These are phyloP conservation scores for Brachystomella parvula DNA, from an alignment of 1,140 invertebrate species.

Conservation along the genomic window DNA sequence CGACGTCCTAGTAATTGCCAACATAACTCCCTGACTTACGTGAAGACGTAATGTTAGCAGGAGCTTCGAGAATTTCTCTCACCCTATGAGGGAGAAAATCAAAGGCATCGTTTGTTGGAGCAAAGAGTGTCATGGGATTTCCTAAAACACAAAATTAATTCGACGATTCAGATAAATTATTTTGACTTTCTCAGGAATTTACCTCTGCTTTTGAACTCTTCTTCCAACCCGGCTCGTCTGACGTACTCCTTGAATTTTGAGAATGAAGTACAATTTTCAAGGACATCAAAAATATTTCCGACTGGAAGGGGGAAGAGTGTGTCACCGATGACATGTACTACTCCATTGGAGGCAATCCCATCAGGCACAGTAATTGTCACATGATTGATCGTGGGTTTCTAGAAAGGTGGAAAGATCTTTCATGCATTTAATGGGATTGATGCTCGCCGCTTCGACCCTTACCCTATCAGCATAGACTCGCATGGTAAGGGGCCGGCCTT, in stretches of 20 bases:
- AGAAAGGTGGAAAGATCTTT: constrained; percentile 4
- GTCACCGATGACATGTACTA: constrained; percentile 39
- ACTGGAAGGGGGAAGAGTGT: constrained; percentile 38
- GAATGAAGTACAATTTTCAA: constrained; percentile 38
- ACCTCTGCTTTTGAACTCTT: constrained; percentile 36
- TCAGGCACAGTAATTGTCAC: constrained; percentile 37
- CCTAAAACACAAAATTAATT: constrained; percentile 16
- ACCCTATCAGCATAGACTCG: constrained; percentile 37
- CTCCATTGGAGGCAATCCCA: constrained; percentile 37
- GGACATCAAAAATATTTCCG: constrained; percentile 35
- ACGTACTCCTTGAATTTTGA: constrained; percentile 33
- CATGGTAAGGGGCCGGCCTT: constrained; percentile 35
- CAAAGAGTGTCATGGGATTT: constrained; percentile 38
- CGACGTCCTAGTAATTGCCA: too few species aligned
- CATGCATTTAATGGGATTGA: background rate
- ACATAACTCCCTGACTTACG: constrained; percentile 16
- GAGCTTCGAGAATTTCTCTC: constrained; percentile 28
- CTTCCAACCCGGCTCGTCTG: constrained; percentile 33
- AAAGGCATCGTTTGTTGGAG: constrained; percentile 38
- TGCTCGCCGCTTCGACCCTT: constrained; percentile 2
- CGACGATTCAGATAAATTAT: background rate
- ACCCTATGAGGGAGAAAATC: constrained; percentile 31
- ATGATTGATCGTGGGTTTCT: constrained; percentile 39
- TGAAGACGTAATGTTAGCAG: constrained; percentile 21
- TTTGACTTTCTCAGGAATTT: background rate